phyloP scores from a whole-genome alignment of 2,797 vertebrate species.

The Dendrocincla fuliginosa region DNA sequence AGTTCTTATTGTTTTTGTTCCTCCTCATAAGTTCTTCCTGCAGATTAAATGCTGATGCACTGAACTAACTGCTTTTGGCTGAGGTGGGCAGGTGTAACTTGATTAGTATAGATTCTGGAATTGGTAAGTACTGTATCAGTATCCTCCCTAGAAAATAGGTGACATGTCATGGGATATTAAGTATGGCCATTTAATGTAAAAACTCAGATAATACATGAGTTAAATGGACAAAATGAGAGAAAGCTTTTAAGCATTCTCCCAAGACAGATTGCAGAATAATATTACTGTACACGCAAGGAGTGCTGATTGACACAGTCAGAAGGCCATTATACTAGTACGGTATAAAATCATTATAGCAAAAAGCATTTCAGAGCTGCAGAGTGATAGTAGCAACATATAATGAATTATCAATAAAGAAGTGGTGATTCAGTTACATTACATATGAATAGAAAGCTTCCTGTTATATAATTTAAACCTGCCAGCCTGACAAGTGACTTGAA shows the following conservation, averaged over 20 bases:
- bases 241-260: constrained; percentile 84
- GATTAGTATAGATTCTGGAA: constrained; percentile 82
- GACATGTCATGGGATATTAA: constrained; percentile 82
- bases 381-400: constrained; percentile 72
- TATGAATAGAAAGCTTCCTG: constrained; percentile 78
- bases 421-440: constrained; percentile 75
- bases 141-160: constrained; percentile 82
- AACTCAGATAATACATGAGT: constrained; percentile 84
- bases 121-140: constrained; percentile 76
- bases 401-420: constrained; percentile 82
- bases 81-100: constrained; percentile 66
- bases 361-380: constrained; percentile 74
- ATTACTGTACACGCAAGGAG: constrained; percentile 74
- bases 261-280: constrained; percentile 80
- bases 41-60: constrained; percentile 82
- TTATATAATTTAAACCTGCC: constrained; percentile 73
- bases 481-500: constrained; percentile 70
- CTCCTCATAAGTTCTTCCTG: constrained; percentile 73
- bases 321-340: constrained; percentile 77
- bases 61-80: constrained; percentile 70
- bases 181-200: constrained; percentile 85
- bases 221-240: constrained; percentile 84
- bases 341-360: constrained; percentile 79
- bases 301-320: constrained; percentile 72
- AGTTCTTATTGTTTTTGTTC: constrained; percentile 80